A percentile compares a stretch with the other conserved stretches of the same genome.
Conservation (phyloP, 2,888 invertebrate species). For the Troides helena region DNA sequence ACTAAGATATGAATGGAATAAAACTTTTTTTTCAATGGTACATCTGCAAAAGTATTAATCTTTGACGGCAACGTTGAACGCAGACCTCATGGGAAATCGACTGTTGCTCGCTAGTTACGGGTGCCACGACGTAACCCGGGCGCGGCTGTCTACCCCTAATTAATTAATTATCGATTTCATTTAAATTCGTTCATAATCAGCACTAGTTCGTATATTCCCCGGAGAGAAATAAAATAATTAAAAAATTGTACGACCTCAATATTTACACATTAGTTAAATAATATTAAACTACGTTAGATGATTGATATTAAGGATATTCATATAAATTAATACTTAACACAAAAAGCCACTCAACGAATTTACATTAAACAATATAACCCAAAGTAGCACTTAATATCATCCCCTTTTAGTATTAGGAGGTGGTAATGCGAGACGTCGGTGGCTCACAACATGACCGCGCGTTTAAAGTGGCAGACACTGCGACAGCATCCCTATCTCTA, state of each 20-base stretch:
- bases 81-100: conserved; percentile 75
- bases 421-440: conserved; percentile 24
- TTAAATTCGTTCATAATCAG: conserved; percentile 34
- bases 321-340: neutral
- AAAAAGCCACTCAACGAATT: neutral
- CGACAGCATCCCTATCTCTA: conserved; percentile 64
- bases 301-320: too few species aligned
- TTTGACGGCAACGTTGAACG: conserved; percentile 62
- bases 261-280: too few species aligned
- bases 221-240: conserved; percentile 8
- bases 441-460: conserved; percentile 2
- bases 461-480: conserved; percentile 61
- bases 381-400: too few species aligned
- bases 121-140: conserved; percentile 60
- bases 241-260: neutral
- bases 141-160: conserved; percentile 70
- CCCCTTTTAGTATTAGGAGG: neutral
- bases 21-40: too few species aligned
- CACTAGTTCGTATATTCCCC: conserved; percentile 10
- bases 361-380: neutral
- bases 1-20: too few species aligned
- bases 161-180: conserved; percentile 75
- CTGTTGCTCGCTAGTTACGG: conserved; percentile 73
- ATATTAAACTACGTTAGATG: too few species aligned
- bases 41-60: conserved; percentile 41